phyloP scores from a whole-genome alignment of 1,140 invertebrate species.

The Diorhabda sublineata region DNA sequence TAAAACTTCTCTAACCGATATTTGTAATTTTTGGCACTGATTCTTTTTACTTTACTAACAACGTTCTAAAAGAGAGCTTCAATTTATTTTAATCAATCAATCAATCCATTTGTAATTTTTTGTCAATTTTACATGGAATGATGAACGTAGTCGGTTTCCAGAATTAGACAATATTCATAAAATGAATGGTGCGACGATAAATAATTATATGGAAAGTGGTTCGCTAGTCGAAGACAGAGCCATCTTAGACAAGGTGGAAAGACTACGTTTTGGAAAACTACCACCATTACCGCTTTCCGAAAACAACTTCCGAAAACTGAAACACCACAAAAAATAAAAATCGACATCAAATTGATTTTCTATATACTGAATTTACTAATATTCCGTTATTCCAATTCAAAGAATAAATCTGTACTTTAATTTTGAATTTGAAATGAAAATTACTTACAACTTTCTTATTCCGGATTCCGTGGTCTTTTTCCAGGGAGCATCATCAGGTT shows the following conservation, averaged over 20 bases:
- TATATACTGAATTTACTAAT: no score
- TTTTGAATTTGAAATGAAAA: not conserved
- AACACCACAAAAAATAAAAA: slow-evolving; percentile 28
- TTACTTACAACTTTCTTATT: slow-evolving; percentile 89
- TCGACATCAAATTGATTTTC: not conserved
- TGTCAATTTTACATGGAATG: slow-evolving; percentile 10
- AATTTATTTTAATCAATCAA: no score
- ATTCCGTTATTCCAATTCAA: no score
- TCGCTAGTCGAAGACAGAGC: slow-evolving; percentile 56
- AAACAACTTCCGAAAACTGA: slow-evolving; percentile 67
- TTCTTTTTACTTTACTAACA: no score
- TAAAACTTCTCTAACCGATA: no score
- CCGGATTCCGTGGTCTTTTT: slow-evolving; percentile 77
- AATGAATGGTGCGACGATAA: not conserved
- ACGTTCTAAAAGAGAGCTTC: no score
- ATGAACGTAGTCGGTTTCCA: slow-evolving; percentile 9
- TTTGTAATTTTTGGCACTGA: no score
- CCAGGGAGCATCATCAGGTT: slow-evolving; percentile 94
- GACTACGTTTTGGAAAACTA: slow-evolving; percentile 64
- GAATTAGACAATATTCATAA: not conserved
- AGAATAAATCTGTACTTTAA: no score
- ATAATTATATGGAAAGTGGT: slow-evolving; percentile 41
- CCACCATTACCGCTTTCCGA: slow-evolving; percentile 59
- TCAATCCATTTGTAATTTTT: no score
- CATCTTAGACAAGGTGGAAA: slow-evolving; percentile 69